Evolutionary conservation across 2,797 vertebrate genomes (phyloP).

Genomic region (Tauraco hartlaubi): DNA sequence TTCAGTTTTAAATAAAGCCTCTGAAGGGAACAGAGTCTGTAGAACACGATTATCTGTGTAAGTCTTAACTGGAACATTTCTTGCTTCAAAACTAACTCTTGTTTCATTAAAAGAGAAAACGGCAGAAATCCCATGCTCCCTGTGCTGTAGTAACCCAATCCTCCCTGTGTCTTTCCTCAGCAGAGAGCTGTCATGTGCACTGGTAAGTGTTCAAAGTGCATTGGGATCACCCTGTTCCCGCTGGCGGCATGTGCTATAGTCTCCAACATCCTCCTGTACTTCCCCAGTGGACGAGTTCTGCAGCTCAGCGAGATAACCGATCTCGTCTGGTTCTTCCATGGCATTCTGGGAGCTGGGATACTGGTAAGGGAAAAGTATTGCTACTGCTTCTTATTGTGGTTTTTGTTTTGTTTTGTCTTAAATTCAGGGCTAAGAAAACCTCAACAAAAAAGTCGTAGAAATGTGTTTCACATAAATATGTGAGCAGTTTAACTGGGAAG

Average conservation of each 20-base stretch:
- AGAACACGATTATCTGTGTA: neutral
- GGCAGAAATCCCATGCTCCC: neutral
- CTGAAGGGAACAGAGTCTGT: neutral
- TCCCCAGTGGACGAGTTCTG: slow-evolving; percentile 74
- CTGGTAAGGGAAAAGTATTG: slow-evolving; percentile 70
- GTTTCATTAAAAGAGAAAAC: neutral
- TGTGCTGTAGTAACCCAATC: neutral
- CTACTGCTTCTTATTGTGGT: neutral
- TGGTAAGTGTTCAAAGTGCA: slow-evolving; percentile 65
- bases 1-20: neutral
- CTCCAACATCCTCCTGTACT: slow-evolving; percentile 77
- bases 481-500: neutral
- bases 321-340: slow-evolving; percentile 78
- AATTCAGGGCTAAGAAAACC: neutral
- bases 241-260: slow-evolving; percentile 72
- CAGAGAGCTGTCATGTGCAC: slow-evolving; percentile 67
- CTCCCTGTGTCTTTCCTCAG: neutral
- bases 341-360: slow-evolving; percentile 78
- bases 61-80: neutral
- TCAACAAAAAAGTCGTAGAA: neutral
- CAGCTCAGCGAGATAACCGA: slow-evolving; percentile 72
- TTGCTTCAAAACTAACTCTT: neutral
- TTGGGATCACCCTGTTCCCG: slow-evolving; percentile 69
- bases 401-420: neutral
- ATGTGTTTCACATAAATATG: neutral